Base-by-base conservation (phyloP, 1,140 invertebrate genomes). In the Venturia canescens region DNA sequence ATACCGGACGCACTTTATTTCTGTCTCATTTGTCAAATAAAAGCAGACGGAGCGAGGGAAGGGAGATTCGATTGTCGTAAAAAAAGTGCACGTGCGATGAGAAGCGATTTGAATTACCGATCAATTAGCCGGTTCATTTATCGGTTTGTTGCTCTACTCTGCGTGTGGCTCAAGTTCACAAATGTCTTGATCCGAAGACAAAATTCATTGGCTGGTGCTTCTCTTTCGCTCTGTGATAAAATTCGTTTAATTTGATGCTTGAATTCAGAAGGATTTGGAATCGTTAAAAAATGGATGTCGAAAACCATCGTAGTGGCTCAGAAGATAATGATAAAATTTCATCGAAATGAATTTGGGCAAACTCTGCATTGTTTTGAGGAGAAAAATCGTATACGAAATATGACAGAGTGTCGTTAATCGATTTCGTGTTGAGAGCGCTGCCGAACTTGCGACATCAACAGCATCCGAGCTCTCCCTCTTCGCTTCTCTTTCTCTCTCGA, bases 401-500 rank as follows among this genome's bases (percentile, higher is more conserved):
- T 63, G 21, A 63, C 23, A 9, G 18, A 63, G 57, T 26, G 9
- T 63, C 2, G 21, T 63, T 3, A 26, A 34, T 71, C 80, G 81
- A 82, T 83, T 82, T 75, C 74, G 76, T 29, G 79, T 69, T 44
- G 50, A 11, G 2, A 53, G 15, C 15, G 13, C n/a, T 53, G 80
- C 80, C 69, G 72, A 23, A 48, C 23, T 34, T 26, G 80, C 82
- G 81, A 82, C 80, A 82, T 76, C 83, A 82, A 80, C 76, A 82
- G 83, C 79, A 83, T 84, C 83, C 7, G 29, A 26, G 74, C 18
- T 21, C n/a, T 29, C 77, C 34, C 34, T 18, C 31, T 34, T 34
- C 3, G 3, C 7, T 7, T 34, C 31, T 44, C 53, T 80, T 82
- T 80, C 82, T 78, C 70, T 80, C 83, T 86, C 88, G 87, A 90